Evolutionary conservation across 1,140 invertebrate genomes (phyloP).

Genomic region (Batillaria attramentaria): DNA sequence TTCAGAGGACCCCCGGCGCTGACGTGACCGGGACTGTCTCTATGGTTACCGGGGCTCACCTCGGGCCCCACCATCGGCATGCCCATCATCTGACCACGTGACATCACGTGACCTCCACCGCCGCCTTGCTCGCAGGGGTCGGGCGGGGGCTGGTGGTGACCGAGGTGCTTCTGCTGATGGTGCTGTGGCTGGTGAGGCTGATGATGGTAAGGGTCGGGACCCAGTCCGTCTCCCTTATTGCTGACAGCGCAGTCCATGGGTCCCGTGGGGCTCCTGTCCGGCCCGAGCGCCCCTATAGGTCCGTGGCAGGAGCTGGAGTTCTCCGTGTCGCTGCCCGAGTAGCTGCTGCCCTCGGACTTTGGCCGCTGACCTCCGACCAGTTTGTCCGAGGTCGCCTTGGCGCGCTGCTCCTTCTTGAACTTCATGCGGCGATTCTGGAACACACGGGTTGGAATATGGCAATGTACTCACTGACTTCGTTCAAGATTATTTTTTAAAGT

Average conservation of each 20-base stretch:
- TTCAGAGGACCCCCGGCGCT: background rate
- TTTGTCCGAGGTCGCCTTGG: constrained; percentile 79
- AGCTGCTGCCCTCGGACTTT: constrained; percentile 49
- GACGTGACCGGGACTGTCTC: constrained; percentile 30
- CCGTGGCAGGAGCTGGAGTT: constrained; percentile 42
- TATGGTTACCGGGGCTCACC: constrained; percentile 33
- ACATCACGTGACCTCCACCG: constrained; percentile 15
- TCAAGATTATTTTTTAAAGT: constrained; percentile 84
- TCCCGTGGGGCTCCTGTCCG: constrained; percentile 27
- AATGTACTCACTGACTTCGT: constrained; percentile 86
- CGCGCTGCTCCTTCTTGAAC: constrained; percentile 98
- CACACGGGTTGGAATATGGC: constrained; percentile 95
- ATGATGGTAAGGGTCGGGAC: constrained; percentile 8
- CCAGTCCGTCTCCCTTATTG: background rate
- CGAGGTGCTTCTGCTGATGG: constrained; percentile 14
- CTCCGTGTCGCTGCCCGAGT: constrained; percentile 49
- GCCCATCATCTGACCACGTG: background rate
- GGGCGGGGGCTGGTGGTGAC: constrained; percentile 27
- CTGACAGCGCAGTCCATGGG: constrained; percentile 35
- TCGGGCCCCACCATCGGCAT: background rate
- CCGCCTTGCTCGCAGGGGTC: constrained; percentile 21
- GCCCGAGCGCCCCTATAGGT: constrained; percentile 8
- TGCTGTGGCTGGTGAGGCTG: constrained; percentile 26
- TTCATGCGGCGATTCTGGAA: constrained; percentile 99
- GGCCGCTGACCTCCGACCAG: constrained; percentile 33